Evolutionary conservation across 1,140 invertebrate species (phyloP).

Genomic region (Paralvinella palmiformis): DNA sequence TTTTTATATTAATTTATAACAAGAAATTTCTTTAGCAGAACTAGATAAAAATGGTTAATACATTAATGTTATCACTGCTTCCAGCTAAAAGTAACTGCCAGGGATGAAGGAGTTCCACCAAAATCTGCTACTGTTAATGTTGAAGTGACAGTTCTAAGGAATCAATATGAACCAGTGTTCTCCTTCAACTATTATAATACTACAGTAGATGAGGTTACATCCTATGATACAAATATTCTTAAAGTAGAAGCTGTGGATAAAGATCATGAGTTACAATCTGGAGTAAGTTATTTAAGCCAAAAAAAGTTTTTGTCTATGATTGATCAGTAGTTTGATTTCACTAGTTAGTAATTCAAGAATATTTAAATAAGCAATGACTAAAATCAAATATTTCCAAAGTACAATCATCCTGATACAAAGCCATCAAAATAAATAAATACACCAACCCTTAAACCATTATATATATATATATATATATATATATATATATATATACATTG

Average conservation of each 20-base stretch:
- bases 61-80: background rate
- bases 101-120: background rate
- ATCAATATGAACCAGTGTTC: background rate
- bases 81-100: slow-evolving; percentile 5
- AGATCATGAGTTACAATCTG: background rate
- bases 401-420: too few species aligned
- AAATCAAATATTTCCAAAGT: too few species aligned
- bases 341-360: too few species aligned
- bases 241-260: background rate
- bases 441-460: too few species aligned
- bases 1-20: background rate
- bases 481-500: too few species aligned
- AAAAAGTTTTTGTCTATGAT: too few species aligned
- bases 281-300: background rate
- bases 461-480: too few species aligned
- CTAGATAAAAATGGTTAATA: too few species aligned
- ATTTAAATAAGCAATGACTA: too few species aligned
- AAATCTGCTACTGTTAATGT: background rate
- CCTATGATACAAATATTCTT: background rate
- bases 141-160: background rate
- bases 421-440: too few species aligned
- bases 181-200: background rate
- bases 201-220: background rate
- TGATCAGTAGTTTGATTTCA: too few species aligned
- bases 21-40: background rate